A percentile compares a stretch with the other conserved stretches of the same genome.
Evolutionary conservation across 2,888 invertebrate genomes (phyloP).

Genomic region (Pterostichus niger): DNA sequence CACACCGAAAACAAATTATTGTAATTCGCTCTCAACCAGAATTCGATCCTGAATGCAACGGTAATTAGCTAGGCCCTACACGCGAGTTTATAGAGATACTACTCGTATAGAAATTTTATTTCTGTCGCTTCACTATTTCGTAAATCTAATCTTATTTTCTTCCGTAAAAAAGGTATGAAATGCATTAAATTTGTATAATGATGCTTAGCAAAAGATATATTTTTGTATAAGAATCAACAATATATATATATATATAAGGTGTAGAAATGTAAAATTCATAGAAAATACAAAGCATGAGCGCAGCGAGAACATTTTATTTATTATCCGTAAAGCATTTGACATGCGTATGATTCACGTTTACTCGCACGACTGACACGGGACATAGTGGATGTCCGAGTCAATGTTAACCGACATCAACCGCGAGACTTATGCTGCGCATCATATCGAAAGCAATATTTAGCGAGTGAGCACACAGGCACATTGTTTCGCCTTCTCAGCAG

Average conservation of each 20-base stretch:
- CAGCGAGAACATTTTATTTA: slow-evolving; percentile 24
- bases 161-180: no score
- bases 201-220: background rate
- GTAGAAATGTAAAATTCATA: background rate
- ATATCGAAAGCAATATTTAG: slow-evolving; percentile 51
- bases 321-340: slow-evolving; percentile 41
- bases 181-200: background rate
- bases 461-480: slow-evolving; percentile 23
- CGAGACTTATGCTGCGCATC: slow-evolving; percentile 25
- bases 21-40: slow-evolving; percentile 34
- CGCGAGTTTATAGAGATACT: slow-evolving; percentile 11
- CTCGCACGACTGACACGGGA: slow-evolving; percentile 23
- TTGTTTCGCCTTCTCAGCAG: slow-evolving; percentile 40
- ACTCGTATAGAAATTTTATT: background rate
- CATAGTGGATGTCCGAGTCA: background rate
- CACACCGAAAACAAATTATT: slow-evolving; percentile 51
- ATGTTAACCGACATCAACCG: slow-evolving; percentile 18
- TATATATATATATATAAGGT: background rate
- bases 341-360: slow-evolving; percentile 34
- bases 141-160: no score
- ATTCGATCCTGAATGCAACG: slow-evolving; percentile 32
- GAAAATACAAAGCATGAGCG: background rate
- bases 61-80: slow-evolving; percentile 44
- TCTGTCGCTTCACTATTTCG: background rate
- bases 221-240: background rate